These are phyloP conservation scores for Campoletis raptor DNA, from an alignment of 2,888 invertebrate genomes.

Conservation along the genomic window DNA sequence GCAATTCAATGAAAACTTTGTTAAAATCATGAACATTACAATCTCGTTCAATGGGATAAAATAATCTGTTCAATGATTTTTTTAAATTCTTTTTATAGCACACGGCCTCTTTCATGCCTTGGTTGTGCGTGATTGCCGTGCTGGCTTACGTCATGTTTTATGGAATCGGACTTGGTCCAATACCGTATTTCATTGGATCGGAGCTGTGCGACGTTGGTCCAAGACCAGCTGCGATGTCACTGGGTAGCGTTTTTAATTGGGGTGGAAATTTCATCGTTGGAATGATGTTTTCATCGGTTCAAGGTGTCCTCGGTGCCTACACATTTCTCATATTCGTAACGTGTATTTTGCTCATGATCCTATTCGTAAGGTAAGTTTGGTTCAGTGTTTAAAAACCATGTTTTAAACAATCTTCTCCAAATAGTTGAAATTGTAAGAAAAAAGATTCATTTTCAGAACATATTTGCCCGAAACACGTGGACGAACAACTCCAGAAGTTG, in stretches of 20 bases:
- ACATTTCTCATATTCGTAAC: constrained; percentile 92
- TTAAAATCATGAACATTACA: not conserved
- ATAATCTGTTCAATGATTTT: not conserved
- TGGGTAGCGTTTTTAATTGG: constrained; percentile 96
- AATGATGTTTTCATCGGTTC: constrained; percentile 90
- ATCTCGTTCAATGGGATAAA: not conserved
- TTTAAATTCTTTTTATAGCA: constrained; percentile 85
- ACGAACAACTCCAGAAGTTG: constrained; percentile 88
- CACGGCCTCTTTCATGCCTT: constrained; percentile 89
- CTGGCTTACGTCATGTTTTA: constrained; percentile 92
- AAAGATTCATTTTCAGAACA: constrained; percentile 85
- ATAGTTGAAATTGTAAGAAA: not conserved
- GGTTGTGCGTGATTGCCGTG: constrained; percentile 90
- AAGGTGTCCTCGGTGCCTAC: constrained; percentile 88
- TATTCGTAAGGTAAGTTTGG: constrained; percentile 87
- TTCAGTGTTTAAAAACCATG: not conserved
- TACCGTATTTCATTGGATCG: constrained; percentile 94
- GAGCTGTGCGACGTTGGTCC: constrained; percentile 95
- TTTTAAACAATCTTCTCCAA: not conserved
- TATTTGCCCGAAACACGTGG: constrained; percentile 92
- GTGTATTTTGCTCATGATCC: constrained; percentile 86
- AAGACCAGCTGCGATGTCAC: constrained; percentile 93
- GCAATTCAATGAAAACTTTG: not conserved
- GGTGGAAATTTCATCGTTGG: constrained; percentile 94
- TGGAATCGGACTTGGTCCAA: constrained; percentile 94